These are phyloP conservation scores for Cinara cedri DNA, from an alignment of 2,888 invertebrate genomes.

Conservation along the genomic window DNA sequence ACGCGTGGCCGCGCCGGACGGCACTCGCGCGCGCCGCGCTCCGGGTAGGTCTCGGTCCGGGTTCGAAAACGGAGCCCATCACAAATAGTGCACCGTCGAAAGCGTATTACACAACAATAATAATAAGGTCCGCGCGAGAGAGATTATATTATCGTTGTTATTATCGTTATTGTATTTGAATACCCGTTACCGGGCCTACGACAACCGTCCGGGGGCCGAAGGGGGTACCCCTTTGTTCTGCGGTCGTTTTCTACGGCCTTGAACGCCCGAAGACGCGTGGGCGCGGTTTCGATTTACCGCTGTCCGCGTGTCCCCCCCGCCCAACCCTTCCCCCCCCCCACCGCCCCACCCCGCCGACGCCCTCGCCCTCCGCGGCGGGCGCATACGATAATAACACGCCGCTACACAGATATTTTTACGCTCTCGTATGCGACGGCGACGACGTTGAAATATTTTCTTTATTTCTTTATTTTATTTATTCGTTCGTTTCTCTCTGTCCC, in stretches of 20 bases:
- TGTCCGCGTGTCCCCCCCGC: neutral
- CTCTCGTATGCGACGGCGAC: too few relatives aligned
- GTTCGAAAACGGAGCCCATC: too few relatives aligned
- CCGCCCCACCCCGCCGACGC: neutral
- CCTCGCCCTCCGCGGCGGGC: too few relatives aligned
- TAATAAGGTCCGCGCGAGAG: neutral
- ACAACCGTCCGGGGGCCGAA: constrained; percentile 20
- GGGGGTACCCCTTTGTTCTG: constrained; percentile 40
- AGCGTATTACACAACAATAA: neutral
- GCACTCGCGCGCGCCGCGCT: too few relatives aligned
- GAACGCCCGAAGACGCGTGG: constrained; percentile 6
- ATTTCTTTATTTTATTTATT: neutral
- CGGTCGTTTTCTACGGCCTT: constrained; percentile 43
- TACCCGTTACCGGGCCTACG: constrained; percentile 39
- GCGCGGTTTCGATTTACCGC: constrained; percentile 24
- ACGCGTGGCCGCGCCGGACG: too few relatives aligned
- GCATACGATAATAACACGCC: too few relatives aligned
- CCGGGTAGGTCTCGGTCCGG: too few relatives aligned
- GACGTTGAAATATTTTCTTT: neutral
- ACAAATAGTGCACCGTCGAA: neutral
- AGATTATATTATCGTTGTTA: neutral
- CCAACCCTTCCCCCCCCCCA: neutral
- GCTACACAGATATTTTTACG: neutral
- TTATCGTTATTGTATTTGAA: too few relatives aligned
- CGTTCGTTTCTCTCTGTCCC: neutral